A percentile compares a stretch with the other conserved stretches of the same genome.
Conservation (phyloP, 1,140 invertebrate genomes). For the Neodiprion lecontei region DNA sequence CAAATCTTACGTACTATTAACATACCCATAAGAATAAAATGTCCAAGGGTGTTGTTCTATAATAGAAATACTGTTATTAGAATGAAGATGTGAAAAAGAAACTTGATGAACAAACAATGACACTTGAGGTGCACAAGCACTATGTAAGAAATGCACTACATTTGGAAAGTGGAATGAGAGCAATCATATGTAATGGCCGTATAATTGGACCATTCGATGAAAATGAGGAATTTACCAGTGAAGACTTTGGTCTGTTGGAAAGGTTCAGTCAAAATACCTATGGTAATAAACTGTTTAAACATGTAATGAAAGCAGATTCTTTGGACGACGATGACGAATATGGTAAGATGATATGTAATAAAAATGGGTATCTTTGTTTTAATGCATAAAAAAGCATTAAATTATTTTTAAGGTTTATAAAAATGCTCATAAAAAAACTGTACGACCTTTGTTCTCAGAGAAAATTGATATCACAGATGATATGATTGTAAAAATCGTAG, state of each 20-base stretch:
- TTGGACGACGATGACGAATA: slow-evolving; percentile 60
- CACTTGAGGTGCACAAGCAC: slow-evolving; percentile 59
- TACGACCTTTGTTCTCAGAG: slow-evolving; percentile 45
- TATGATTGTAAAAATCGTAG: slow-evolving; percentile 74
- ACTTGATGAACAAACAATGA: slow-evolving; percentile 46
- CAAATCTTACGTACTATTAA: too few species aligned
- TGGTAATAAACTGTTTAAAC: slow-evolving; percentile 79
- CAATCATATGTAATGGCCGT: slow-evolving; percentile 89
- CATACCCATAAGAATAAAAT: background rate
- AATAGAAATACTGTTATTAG: slow-evolving; percentile 28
- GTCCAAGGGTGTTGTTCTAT: background rate
- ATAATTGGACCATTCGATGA: slow-evolving; percentile 84
- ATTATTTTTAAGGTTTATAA: slow-evolving; percentile 10
- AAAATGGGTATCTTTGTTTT: slow-evolving; percentile 10
- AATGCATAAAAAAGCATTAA: slow-evolving; percentile 15
- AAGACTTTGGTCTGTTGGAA: slow-evolving; percentile 92
- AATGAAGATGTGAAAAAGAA: slow-evolving; percentile 45
- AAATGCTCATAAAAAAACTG: background rate
- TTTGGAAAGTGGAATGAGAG: slow-evolving; percentile 64
- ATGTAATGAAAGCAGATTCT: slow-evolving; percentile 64
- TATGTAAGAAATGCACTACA: slow-evolving; percentile 64
- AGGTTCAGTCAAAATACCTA: slow-evolving; percentile 77
- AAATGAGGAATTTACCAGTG: slow-evolving; percentile 82
- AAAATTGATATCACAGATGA: slow-evolving; percentile 65
- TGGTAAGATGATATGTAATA: slow-evolving; percentile 45